phyloP scores from a whole-genome alignment of 1,140 invertebrate genomes.

The Drosophila ercepeae region DNA sequence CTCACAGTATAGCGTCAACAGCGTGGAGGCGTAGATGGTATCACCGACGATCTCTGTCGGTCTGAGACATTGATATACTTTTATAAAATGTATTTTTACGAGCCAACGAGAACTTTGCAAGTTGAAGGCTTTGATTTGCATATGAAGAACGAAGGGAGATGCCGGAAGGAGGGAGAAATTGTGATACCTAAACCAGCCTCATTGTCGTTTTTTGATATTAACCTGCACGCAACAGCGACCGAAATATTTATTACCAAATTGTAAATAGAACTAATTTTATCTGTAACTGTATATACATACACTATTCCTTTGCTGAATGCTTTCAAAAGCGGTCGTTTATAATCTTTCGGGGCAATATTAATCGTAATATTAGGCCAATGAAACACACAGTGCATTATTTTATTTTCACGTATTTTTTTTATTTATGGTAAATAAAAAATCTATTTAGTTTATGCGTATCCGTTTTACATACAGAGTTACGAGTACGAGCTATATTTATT shows the following conservation, averaged over 20 bases:
- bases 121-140: conserved; percentile 40
- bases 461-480: conserved; percentile 66
- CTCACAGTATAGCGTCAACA: conserved; percentile 80
- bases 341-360: background rate
- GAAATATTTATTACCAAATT: conserved; percentile 46
- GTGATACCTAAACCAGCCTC: conserved; percentile 64
- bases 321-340: conserved; percentile 7
- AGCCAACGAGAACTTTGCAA: conserved; percentile 66
- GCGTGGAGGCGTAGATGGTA: conserved; percentile 69
- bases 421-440: conserved; percentile 70
- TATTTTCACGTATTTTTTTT: conserved; percentile 64
- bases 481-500: conserved; percentile 65
- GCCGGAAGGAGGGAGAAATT: conserved; percentile 40
- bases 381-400: conserved; percentile 50
- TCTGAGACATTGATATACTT: conserved; percentile 32
- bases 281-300: conserved; percentile 48
- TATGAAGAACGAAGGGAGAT: background rate
- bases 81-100: conserved; percentile 56
- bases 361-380: conserved; percentile 23
- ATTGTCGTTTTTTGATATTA: conserved; percentile 36
- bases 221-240: conserved; percentile 1
- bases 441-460: conserved; percentile 63
- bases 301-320: conserved; percentile 18
- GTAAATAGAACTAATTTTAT: conserved; percentile 46
- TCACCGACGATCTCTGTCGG: conserved; percentile 32